phyloP scores from a whole-genome alignment of 1,140 invertebrate genomes.

The Archivesica marissinica region DNA sequence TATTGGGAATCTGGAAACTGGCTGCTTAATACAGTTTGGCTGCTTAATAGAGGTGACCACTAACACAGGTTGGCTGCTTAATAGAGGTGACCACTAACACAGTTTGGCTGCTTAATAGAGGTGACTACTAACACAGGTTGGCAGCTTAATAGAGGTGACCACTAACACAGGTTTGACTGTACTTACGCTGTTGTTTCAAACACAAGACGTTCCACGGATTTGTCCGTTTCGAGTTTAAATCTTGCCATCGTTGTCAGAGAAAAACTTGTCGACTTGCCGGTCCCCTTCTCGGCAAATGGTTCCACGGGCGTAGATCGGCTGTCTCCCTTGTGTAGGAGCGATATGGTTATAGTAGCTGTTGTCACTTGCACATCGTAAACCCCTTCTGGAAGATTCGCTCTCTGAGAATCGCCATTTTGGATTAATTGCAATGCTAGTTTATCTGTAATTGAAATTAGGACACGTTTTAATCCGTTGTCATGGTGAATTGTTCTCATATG shows the following conservation, averaged over 20 bases:
- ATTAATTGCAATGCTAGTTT: slow-evolving; percentile 6
- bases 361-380: slow-evolving; percentile 9
- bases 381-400: not conserved
- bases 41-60: too few species aligned
- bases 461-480: too few species aligned
- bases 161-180: too few species aligned
- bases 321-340: not conserved
- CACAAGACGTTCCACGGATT: not conserved
- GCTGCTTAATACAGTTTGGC: too few species aligned
- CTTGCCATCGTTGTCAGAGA: slow-evolving; percentile 32
- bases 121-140: too few species aligned
- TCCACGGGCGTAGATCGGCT: slow-evolving; percentile 39
- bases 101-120: too few species aligned
- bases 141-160: too few species aligned
- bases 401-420: not conserved
- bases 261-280: not conserved
- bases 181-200: slow-evolving; percentile 52
- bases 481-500: too few species aligned
- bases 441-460: slow-evolving; percentile 27
- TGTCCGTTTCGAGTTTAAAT: not conserved
- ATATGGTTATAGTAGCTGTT: not conserved
- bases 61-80: too few species aligned
- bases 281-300: slow-evolving; percentile 7
- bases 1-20: too few species aligned
- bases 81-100: too few species aligned